phyloP scores from a whole-genome alignment of 2,113 vertebrate genomes.

The Centropus unirufus region DNA sequence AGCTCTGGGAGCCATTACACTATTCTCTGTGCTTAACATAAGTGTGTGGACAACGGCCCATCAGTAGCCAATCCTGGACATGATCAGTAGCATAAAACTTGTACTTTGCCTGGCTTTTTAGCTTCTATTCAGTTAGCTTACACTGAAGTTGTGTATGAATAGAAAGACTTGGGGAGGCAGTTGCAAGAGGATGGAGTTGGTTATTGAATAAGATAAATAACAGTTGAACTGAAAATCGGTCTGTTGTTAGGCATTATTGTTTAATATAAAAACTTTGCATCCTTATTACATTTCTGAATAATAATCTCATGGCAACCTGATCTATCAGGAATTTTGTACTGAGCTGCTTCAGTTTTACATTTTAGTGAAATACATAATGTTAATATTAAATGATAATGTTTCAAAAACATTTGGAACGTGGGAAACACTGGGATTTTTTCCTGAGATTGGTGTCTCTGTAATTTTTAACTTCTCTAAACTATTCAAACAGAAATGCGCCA shows the following conservation, averaged over 20 bases:
- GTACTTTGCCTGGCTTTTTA: background rate
- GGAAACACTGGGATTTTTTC: background rate
- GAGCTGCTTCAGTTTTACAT: background rate
- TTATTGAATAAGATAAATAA: background rate
- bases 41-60: background rate
- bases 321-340: background rate
- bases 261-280: background rate
- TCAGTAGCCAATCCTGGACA: background rate
- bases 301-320: background rate
- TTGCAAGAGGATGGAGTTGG: background rate
- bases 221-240: background rate
- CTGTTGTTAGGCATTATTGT: background rate
- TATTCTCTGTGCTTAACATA: rapidly evolving
- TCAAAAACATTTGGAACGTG: background rate
- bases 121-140: background rate
- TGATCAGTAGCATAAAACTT: background rate
- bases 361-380: background rate
- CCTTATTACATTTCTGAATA: background rate
- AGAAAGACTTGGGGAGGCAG: background rate
- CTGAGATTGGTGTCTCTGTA: background rate
- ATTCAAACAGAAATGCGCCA: background rate
- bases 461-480: background rate
- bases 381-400: background rate
- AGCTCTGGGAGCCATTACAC: background rate
- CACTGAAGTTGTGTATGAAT: background rate